Evolutionary conservation across 2,113 vertebrate genomes (phyloP), one percentile per base, ranked within the genome.

Genomic region (Shinisaurus crocodilurus): DNA sequence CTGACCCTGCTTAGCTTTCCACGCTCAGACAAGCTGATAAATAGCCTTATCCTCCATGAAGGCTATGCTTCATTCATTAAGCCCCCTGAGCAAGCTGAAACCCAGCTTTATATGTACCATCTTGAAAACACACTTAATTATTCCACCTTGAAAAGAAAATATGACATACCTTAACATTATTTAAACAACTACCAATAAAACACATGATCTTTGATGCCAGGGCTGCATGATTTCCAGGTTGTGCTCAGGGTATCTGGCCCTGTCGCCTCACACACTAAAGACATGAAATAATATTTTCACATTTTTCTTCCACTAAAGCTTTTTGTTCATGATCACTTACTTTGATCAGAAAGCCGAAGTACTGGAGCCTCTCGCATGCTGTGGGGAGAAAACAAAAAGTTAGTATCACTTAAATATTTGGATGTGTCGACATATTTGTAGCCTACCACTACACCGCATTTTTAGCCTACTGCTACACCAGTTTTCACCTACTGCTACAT

Each of bases 271-370:
- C 40, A n/a, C n/a, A n/a, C n/a, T n/a, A n/a, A n/a, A n/a, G n/a
- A n/a, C n/a, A n/a, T 27, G 63, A n/a, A 63, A 37, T 1, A 3
- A 90, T 88, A 91, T 91, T 86, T 82, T 50, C 34, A 69, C 82
- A 67, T 79, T 45, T 69, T 50, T 0, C 86, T 63, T 70, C 87
- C 88, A 43, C n/a, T 54, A 40, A 40, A 25, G n/a, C 34, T 45
- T 45, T 82, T 82, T 72, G 9, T 82, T 77, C 25, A 85, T 79
- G 90, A 93, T 65, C n/a, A 90, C 63, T 94, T 92, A 91, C 85
- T 88, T 88, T 89, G 72, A 94, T 84, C 69, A 90, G 88, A 92
- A 95, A 76, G 81, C 81, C 54, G 89, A n/a, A 94, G 87, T 54
- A 80, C 89, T 48, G 67, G 89, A 72, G 82, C 57, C 82, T 86